These are phyloP conservation scores for Bombus sylvicola DNA, from an alignment of 1,140 invertebrate genomes.

Conservation along the genomic window DNA sequence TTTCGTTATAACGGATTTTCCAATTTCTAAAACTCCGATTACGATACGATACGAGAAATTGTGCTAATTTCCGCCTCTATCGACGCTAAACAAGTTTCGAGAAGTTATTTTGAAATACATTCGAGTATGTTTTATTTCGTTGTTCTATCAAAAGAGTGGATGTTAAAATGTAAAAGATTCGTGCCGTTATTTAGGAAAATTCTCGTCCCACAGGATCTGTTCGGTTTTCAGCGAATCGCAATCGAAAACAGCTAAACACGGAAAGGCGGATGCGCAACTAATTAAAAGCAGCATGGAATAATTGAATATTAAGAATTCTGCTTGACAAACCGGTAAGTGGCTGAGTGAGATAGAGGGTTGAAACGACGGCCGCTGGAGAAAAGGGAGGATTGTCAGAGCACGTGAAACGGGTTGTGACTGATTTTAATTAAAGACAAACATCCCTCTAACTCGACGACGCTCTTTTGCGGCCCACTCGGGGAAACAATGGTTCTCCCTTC, in stretches of 20 bases:
- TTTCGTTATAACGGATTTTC: too few species aligned
- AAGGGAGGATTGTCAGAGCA: conserved; percentile 39
- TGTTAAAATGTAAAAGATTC: background rate
- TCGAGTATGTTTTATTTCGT: too few species aligned
- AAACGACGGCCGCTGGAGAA: background rate
- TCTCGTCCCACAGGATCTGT: background rate
- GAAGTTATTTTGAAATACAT: too few species aligned
- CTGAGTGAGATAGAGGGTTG: conserved; percentile 1
- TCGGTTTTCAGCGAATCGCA: background rate
- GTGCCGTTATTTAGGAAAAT: background rate
- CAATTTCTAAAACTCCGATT: too few species aligned
- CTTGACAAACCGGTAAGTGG: conserved; percentile 64
- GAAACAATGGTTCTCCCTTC: conserved; percentile 71
- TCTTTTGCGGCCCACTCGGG: conserved; percentile 65
- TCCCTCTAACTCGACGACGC: conserved; percentile 68
- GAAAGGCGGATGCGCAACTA: conserved; percentile 56
- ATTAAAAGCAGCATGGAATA: conserved; percentile 78
- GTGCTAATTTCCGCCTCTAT: too few species aligned
- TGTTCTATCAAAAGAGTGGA: too few species aligned
- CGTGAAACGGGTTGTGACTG: conserved; percentile 69
- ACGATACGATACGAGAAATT: too few species aligned
- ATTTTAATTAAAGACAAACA: conserved; percentile 83
- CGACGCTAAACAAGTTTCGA: too few species aligned
- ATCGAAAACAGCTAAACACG: conserved; percentile 32
- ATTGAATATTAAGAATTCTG: conserved; percentile 81